These are phyloP conservation scores for Macrosoma leucophasiata DNA, from an alignment of 2,888 invertebrate genomes.

Conservation along the genomic window DNA sequence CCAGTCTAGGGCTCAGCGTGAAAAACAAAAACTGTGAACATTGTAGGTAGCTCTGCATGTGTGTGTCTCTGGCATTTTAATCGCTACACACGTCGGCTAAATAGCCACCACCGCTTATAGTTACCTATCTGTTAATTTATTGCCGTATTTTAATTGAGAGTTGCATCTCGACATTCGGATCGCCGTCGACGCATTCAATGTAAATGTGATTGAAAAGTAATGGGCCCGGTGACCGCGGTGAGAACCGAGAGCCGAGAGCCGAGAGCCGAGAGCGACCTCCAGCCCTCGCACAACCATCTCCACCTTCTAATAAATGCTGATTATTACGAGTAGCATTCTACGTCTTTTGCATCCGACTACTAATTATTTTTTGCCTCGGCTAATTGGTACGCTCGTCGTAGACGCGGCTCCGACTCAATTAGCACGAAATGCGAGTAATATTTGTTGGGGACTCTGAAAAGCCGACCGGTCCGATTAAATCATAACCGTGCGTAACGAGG, in stretches of 20 bases:
- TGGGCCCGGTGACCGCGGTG: conserved; percentile 53
- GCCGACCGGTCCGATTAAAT: conserved; percentile 1
- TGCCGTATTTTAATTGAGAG: conserved; percentile 64
- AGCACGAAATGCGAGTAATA: not conserved
- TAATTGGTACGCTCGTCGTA: conserved; percentile 14
- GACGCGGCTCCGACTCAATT: conserved; percentile 3
- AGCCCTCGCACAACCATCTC: not conserved
- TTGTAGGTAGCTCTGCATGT: too few species aligned
- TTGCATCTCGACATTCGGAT: conserved; percentile 38
- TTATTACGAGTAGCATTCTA: conserved; percentile 12
- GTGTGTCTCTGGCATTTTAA: conserved; percentile 8
- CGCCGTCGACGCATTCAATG: conserved; percentile 60
- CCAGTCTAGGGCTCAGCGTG: too few species aligned
- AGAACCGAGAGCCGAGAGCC: not conserved
- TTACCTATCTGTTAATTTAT: conserved; percentile 65
- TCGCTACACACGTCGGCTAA: conserved; percentile 10
- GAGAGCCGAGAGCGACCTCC: not conserved
- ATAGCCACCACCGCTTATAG: conserved; percentile 26
- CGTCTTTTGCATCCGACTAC: conserved; percentile 5
- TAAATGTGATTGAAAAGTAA: conserved; percentile 60
- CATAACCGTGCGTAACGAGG: conserved; percentile 10
- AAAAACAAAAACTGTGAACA: too few species aligned
- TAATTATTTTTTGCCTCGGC: conserved; percentile 15
- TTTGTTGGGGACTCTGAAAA: conserved; percentile 1
- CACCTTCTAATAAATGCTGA: conserved; percentile 22